phyloP scores from a whole-genome alignment of 2,888 invertebrate species.

The Perizoma flavofasciatum region DNA sequence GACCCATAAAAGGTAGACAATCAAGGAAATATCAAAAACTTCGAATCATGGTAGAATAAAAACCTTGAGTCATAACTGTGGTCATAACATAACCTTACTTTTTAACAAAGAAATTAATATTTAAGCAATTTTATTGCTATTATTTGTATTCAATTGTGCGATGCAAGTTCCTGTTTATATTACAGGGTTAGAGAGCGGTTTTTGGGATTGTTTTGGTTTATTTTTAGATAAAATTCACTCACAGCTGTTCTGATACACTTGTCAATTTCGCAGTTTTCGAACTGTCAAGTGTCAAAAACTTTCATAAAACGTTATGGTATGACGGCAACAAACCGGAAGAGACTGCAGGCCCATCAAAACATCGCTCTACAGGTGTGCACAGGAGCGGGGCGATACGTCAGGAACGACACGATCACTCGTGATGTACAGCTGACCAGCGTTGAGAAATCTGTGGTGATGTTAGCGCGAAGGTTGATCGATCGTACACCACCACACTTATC shows the following conservation, averaged over 20 bases:
- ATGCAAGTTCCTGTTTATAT: constrained; percentile 17
- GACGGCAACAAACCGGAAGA: too few relatives aligned
- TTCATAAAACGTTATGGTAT: background rate
- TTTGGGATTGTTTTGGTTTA: constrained; percentile 36
- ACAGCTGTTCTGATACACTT: constrained; percentile 67
- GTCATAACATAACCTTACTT: constrained; percentile 64
- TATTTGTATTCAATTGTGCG: constrained; percentile 2
- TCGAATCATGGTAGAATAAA: constrained; percentile 59
- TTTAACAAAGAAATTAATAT: constrained; percentile 45
- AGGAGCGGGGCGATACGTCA: too few relatives aligned
- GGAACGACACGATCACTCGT: too few relatives aligned
- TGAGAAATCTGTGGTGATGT: too few relatives aligned
- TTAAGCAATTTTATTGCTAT: constrained; percentile 14
- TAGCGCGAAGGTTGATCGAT: too few relatives aligned
- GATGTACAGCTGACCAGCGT: too few relatives aligned
- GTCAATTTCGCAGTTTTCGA: constrained; percentile 66
- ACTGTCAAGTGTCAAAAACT: constrained; percentile 10
- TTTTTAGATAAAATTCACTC: constrained; percentile 41
- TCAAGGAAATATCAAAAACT: constrained; percentile 58
- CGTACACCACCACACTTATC: too few relatives aligned
- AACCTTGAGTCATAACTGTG: constrained; percentile 61
- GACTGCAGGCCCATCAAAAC: too few relatives aligned
- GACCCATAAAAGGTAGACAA: constrained; percentile 65
- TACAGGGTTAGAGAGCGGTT: constrained; percentile 25
- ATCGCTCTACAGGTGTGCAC: too few relatives aligned